Evolutionary conservation across 2,113 vertebrate species (phyloP).

Genomic region (Danionella cerebrum): DNA sequence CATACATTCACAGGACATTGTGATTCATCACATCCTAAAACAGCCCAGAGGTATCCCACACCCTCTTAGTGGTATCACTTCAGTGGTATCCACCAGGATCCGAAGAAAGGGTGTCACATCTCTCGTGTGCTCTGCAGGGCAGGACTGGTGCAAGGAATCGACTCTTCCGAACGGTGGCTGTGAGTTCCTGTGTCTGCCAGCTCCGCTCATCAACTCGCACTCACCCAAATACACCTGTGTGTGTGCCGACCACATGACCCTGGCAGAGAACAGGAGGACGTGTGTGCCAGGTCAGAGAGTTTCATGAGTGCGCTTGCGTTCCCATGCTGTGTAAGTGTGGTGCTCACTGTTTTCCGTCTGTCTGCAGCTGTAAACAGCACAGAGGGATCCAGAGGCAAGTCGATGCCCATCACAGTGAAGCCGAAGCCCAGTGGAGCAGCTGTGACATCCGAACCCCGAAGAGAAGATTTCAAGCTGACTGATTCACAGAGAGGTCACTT

Average conservation of each 20-base stretch:
- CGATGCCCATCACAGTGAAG: too few species aligned
- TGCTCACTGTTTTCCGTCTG: too few species aligned
- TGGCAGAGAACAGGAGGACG: conserved; percentile 63
- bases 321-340: not conserved
- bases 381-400: not conserved
- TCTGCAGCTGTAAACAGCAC: not conserved
- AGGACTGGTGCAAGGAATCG: conserved; percentile 69
- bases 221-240: conserved; percentile 81
- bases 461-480: too few species aligned
- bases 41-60: conserved; percentile 66
- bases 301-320: not conserved
- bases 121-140: conserved; percentile 55
- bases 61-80: too few species aligned
- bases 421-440: too few species aligned
- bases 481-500: too few species aligned
- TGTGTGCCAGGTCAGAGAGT: conserved; percentile 64
- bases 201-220: conserved; percentile 59
- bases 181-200: conserved; percentile 80
- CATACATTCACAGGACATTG: conserved; percentile 69
- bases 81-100: not conserved
- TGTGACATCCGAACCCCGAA: too few species aligned
- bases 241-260: conserved; percentile 67
- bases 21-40: conserved; percentile 72
- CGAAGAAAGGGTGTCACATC: not conserved
- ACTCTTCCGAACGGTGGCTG: conserved; percentile 69